A percentile compares a stretch with the other conserved stretches of the same genome.
Conservation (phyloP, 2,888 invertebrate genomes). For the Imbricaverruca yamaguchii region DNA sequence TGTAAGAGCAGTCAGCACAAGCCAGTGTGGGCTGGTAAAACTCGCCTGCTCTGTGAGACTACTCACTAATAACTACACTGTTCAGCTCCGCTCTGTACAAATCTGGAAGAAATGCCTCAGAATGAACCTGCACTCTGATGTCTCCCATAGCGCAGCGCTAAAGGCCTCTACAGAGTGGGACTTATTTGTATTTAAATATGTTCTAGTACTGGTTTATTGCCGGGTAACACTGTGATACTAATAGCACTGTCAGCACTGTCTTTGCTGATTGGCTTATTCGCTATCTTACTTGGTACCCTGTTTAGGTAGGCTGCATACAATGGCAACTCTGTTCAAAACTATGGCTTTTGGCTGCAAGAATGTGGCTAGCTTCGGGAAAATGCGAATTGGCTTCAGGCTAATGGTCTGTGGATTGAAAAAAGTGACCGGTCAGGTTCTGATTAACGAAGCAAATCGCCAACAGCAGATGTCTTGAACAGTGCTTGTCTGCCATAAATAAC, state of each 20-base stretch:
- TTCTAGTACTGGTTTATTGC: neutral
- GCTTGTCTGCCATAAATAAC: too few species aligned
- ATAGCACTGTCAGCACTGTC: neutral
- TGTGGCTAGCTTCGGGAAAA: neutral
- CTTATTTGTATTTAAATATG: neutral
- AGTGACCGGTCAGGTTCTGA: neutral
- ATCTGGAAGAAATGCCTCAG: neutral
- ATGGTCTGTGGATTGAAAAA: neutral
- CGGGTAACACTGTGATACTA: constrained; percentile 13
- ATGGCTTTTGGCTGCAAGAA: neutral
- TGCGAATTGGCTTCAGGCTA: neutral
- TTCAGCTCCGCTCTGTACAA: neutral
- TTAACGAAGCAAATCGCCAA: too few species aligned
- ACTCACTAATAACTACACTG: too few species aligned
- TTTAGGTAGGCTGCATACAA: neutral
- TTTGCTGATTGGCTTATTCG: too few species aligned
- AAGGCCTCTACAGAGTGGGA: neutral
- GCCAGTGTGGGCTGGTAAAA: too few species aligned
- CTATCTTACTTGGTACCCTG: neutral
- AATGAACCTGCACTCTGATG: neutral
- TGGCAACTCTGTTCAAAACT: neutral
- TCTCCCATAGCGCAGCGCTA: neutral
- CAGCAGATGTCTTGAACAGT: too few species aligned
- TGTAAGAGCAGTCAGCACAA: too few species aligned
- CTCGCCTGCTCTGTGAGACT: too few species aligned